These are phyloP conservation scores for Ophiothrix spiculata DNA, from an alignment of 35 echinoderm and acorn worm genomes.

Conservation along the genomic window DNA sequence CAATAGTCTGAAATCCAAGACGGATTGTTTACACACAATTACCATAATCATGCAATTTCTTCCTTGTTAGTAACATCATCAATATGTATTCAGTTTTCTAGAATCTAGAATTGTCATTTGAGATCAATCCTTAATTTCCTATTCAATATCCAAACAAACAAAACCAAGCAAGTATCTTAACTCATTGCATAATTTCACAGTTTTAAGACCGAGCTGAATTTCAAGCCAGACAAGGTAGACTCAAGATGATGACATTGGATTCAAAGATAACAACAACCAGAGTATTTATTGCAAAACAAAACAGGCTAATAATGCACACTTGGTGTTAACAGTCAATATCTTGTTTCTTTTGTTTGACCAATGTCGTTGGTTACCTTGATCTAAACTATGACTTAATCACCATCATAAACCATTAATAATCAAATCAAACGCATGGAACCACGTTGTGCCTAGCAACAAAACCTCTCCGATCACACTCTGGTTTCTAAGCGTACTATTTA, in stretches of 20 bases:
- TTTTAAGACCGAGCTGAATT: too few relatives aligned
- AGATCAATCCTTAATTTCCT: too few relatives aligned
- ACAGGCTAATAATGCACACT: not conserved
- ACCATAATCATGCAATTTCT: too few relatives aligned
- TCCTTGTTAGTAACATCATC: too few relatives aligned
- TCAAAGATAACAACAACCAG: not conserved
- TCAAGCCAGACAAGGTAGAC: too few relatives aligned
- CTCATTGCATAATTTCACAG: too few relatives aligned
- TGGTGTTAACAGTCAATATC: not conserved
- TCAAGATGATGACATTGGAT: not conserved
- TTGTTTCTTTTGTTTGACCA: not conserved
- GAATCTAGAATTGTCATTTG: too few relatives aligned
- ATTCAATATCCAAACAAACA: too few relatives aligned
- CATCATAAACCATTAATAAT: not conserved
- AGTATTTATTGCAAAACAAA: slow-evolving; percentile 1
- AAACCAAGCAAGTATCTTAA: too few relatives aligned
- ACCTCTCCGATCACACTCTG: not conserved
- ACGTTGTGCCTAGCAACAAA: not conserved
- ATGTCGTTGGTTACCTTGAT: not conserved
- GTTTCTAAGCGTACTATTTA: not conserved
- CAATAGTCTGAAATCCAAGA: too few relatives aligned
- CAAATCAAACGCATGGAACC: not conserved
- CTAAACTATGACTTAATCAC: not conserved
- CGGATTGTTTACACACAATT: too few relatives aligned
- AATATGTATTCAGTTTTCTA: too few relatives aligned